Evolutionary conservation across 2,888 invertebrate genomes (phyloP).

Genomic region (Criorhina ranunculi): DNA sequence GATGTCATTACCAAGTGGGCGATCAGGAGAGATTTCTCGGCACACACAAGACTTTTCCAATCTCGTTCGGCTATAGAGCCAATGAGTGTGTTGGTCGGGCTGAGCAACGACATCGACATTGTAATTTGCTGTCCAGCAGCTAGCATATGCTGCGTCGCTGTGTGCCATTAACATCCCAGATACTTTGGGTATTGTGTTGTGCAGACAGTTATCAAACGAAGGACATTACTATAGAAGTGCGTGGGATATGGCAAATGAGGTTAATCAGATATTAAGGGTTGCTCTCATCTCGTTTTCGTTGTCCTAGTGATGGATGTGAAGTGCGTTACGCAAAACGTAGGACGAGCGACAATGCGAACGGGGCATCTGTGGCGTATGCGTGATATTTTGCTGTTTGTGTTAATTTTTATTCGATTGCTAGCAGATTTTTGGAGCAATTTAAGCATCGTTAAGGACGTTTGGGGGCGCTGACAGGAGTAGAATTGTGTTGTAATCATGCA

Average conservation of each 20-base stretch:
- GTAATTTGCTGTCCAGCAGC: slow-evolving; percentile 55
- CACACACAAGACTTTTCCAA: slow-evolving; percentile 29
- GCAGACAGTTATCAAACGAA: slow-evolving; percentile 37
- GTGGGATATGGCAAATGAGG: slow-evolving; percentile 62
- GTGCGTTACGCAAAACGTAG: neutral
- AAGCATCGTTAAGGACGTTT: neutral
- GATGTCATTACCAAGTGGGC: slow-evolving; percentile 74
- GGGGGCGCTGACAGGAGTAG: no score
- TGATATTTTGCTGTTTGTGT: slow-evolving; percentile 16
- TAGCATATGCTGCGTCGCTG: slow-evolving; percentile 27
- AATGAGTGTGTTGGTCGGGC: slow-evolving; percentile 13
- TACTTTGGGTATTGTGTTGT: slow-evolving; percentile 14
- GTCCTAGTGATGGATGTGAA: slow-evolving; percentile 14
- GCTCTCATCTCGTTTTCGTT: slow-evolving; percentile 23
- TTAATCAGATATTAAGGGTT: slow-evolving; percentile 69
- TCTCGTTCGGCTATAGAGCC: slow-evolving; percentile 15
- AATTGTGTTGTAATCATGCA: no score
- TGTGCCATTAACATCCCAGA: slow-evolving; percentile 4
- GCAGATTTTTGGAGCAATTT: slow-evolving; percentile 25
- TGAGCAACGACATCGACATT: neutral
- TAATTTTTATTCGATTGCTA: slow-evolving; percentile 46
- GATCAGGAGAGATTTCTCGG: slow-evolving; percentile 43
- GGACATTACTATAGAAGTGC: slow-evolving; percentile 29
- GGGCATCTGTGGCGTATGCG: slow-evolving; percentile 17
- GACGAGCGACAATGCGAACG: neutral